Conservation (phyloP, 2,888 invertebrate genomes). For the Philereme transversata region DNA sequence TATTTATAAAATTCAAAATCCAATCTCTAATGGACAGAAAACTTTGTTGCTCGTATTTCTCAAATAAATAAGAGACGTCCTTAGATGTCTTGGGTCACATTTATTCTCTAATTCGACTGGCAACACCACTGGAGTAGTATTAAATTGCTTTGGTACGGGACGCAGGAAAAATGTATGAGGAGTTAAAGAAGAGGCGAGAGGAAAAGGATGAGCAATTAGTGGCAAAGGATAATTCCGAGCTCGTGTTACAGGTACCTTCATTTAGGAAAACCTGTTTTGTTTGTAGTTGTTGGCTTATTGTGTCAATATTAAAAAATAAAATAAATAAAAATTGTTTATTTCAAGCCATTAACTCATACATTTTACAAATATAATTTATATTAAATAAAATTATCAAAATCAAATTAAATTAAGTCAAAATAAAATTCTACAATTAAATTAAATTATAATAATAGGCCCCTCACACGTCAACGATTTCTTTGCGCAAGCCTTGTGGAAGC, state of each 20-base stretch:
- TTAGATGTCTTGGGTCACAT: slow-evolving; percentile 17
- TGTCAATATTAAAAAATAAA: no score
- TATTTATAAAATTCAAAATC: background rate
- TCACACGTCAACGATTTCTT: no score
- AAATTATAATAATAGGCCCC: no score
- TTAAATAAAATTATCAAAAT: no score
- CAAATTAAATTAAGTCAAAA: no score
- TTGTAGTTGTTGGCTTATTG: background rate
- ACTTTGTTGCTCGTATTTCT: background rate
- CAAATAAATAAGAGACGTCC: slow-evolving; percentile 15
- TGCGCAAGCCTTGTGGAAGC: no score
- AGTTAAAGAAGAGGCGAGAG: background rate
- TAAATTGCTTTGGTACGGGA: slow-evolving; percentile 51
- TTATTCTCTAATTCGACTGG: slow-evolving; percentile 29
- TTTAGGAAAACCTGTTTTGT: slow-evolving; percentile 6
- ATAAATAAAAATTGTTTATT: no score
- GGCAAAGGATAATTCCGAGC: slow-evolving; percentile 41
- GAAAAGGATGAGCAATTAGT: slow-evolving; percentile 45
- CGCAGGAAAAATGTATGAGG: slow-evolving; percentile 57
- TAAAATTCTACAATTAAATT: no score
- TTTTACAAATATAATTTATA: no score
- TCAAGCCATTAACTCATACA: no score
- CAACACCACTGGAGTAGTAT: slow-evolving; percentile 52
- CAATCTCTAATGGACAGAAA: slow-evolving; percentile 9
- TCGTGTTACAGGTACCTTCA: slow-evolving; percentile 43